Evolutionary conservation across 2,888 invertebrate genomes (phyloP), one percentile per base, ranked within the genome.

Genomic region (Eurytoma adleriae): DNA sequence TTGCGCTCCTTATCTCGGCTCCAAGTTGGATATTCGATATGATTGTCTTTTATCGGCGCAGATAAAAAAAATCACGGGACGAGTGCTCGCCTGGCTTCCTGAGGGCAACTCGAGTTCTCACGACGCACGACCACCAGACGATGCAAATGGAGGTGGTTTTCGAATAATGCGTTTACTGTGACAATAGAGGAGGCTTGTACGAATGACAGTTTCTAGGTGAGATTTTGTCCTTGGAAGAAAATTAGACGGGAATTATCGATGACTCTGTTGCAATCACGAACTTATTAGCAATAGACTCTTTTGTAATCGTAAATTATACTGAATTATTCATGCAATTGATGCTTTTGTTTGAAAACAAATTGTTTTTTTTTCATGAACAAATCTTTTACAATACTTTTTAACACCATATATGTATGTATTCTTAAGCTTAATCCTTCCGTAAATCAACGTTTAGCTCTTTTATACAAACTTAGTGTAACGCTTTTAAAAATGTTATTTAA

Each of bases 171-270:
- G 7, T 57, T 72, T 40, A 20, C n/a, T 7, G 61, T 30, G 40
- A 78, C 68, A 78, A 78, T 73, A 66, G 40, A 40, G 50, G n/a
- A 56, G 68, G 7, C 40, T 73, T 67, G 48, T 78, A 59, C 24
- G 57, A 67, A 59, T 54, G n/a, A 70, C 30, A 20, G 12, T 20
- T 12, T 20, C 27, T 64, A 24, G 62, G 62, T 16, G 27, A n/a
- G n/a, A n/a, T 64, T 12, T 30, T 40, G 5, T 7, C 20, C 24
- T 20, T 20, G 24, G 3, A 61, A 2, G 18, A 40, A 40, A 3
- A 40, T 40, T 64, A 18, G n/a, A 5, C n/a, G 64, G n/a, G 64
- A 64, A 64, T n/a, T 64, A 40, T 40, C 40, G 30, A 30, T 30
- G 30, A 30, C 30, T 30, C 3, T 2, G 4, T 30, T 30, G 4